phyloP scores from a whole-genome alignment of 2,888 invertebrate species.

The Drosophila nr. fundita region DNA sequence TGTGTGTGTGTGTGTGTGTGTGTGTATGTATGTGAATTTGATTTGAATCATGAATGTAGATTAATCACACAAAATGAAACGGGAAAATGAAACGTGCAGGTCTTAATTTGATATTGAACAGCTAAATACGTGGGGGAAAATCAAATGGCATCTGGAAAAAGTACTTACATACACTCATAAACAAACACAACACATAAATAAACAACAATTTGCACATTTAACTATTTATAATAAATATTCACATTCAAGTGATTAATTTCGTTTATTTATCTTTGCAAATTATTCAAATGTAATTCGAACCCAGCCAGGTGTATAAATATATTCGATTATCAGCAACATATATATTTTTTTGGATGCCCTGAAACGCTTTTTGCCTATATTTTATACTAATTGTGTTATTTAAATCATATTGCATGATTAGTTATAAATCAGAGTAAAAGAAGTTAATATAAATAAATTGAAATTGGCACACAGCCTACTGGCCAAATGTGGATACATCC shows the following conservation, averaged over 20 bases:
- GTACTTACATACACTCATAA: conserved; percentile 11
- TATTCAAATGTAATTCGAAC: conserved; percentile 18
- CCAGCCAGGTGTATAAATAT: conserved; percentile 18
- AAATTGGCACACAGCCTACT: neutral
- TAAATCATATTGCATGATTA: conserved; percentile 6
- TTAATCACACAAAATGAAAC: conserved; percentile 11
- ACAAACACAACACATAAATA: conserved; percentile 13
- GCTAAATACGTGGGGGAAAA: conserved; percentile 22
- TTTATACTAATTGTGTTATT: conserved; percentile 14
- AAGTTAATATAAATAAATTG: neutral
- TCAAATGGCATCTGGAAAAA: conserved; percentile 13
- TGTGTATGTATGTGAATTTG: conserved; percentile 6
- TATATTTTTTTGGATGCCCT: neutral
- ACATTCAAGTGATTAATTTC: conserved; percentile 1
- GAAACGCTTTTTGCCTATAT: neutral
- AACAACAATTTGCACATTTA: conserved; percentile 19
- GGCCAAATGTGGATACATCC: neutral
- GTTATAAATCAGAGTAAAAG: neutral
- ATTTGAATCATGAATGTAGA: conserved; percentile 14
- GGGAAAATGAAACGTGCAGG: conserved; percentile 27
- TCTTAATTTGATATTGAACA: conserved; percentile 11
- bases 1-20: conserved; percentile 5
- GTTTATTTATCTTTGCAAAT: conserved; percentile 26
- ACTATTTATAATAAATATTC: neutral
- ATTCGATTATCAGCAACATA: conserved; percentile 10